These are phyloP conservation scores for Henicopernis longicauda DNA, from an alignment of 2,113 vertebrate species.

Conservation along the genomic window DNA sequence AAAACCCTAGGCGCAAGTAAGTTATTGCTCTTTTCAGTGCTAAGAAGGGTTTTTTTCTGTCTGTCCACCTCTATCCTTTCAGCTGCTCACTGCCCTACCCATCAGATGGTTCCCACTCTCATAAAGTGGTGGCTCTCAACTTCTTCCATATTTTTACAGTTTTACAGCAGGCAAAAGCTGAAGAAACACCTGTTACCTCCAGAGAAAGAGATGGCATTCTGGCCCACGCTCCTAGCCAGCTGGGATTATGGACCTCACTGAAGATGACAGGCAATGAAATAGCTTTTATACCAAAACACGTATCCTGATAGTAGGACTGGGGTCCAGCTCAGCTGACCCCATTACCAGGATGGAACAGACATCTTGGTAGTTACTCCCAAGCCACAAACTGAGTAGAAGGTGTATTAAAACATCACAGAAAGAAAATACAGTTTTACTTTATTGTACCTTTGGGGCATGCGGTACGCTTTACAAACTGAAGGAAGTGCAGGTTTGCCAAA, in stretches of 20 bases:
- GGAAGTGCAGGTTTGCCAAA: background rate
- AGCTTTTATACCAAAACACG: background rate
- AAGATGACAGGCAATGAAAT: background rate
- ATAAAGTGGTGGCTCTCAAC: rapidly evolving
- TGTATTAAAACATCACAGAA: background rate
- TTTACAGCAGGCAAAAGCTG: background rate
- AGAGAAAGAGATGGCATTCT: background rate
- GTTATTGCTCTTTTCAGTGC: background rate
- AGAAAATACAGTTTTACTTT: background rate
- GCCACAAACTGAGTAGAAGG: background rate
- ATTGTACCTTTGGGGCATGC: rapidly evolving
- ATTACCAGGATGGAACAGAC: background rate
- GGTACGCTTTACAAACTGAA: background rate
- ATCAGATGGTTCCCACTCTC: background rate
- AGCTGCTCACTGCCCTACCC: background rate
- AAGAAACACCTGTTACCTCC: background rate
- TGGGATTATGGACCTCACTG: background rate
- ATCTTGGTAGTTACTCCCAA: background rate
- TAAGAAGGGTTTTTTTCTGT: background rate
- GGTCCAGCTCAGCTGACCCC: background rate
- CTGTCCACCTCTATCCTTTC: background rate
- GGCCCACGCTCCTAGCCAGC: background rate
- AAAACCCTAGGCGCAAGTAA: background rate
- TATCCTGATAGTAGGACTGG: background rate
- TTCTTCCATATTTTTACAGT: background rate